These are phyloP conservation scores for Zonitis immaculata DNA, from an alignment of 2,888 invertebrate species.

Conservation along the genomic window DNA sequence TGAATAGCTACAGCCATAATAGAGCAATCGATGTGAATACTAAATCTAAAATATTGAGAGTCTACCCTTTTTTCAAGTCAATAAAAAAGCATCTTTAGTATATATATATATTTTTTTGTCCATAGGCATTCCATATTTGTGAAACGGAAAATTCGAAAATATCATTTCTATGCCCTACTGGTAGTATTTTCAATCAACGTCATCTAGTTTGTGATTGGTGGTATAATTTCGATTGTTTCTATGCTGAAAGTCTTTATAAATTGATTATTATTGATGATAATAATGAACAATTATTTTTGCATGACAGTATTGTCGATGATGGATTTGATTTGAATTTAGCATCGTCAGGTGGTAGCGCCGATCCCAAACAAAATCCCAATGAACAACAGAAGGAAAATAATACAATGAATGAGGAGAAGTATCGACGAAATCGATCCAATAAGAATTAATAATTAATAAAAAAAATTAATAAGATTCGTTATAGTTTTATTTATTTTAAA, in stretches of 20 bases:
- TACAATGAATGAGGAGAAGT: background rate
- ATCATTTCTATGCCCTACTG: conserved; percentile 54
- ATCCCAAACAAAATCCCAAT: background rate
- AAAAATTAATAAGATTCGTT: too few relatives aligned
- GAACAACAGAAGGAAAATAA: background rate
- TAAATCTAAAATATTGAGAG: too few relatives aligned
- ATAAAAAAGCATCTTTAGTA: too few relatives aligned
- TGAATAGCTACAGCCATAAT: too few relatives aligned
- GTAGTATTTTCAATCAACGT: conserved; percentile 54
- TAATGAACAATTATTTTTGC: conserved; percentile 6
- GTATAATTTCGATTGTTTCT: conserved; percentile 52
- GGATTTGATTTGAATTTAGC: conserved; percentile 25
- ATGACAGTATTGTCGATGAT: background rate
- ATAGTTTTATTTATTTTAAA: background rate
- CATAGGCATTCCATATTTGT: conserved; percentile 54
- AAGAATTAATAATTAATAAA: background rate
- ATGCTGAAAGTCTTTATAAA: conserved; percentile 25
- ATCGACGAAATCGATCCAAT: background rate
- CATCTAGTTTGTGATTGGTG: conserved; percentile 56
- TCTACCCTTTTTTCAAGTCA: too few relatives aligned
- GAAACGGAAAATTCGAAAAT: conserved; percentile 48
- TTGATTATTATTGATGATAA: conserved; percentile 12
- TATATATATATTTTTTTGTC: too few relatives aligned
- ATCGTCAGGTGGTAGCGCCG: conserved; percentile 25
- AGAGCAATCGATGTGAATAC: too few relatives aligned